These are phyloP conservation scores for Alviniconcha marisindica DNA, from an alignment of 1,140 invertebrate species.

Conservation along the genomic window DNA sequence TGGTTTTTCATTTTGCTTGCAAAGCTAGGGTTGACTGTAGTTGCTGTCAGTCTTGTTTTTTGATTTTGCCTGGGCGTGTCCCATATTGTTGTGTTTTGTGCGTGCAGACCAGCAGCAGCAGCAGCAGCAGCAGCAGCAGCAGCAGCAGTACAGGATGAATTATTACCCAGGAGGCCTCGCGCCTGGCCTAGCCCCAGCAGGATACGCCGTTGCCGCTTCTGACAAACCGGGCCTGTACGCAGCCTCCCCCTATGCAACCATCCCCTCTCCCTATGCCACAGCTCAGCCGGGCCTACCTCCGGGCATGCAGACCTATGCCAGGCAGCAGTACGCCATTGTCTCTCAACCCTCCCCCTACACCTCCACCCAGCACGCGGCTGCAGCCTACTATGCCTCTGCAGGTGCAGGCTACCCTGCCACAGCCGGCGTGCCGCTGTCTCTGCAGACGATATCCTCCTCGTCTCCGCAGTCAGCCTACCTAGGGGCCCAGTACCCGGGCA, in stretches of 20 bases:
- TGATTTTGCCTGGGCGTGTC: no score
- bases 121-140: neutral
- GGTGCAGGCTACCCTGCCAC: neutral
- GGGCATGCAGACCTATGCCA: constrained; percentile 33
- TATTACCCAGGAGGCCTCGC: constrained; percentile 29
- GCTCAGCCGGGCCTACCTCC: constrained; percentile 28
- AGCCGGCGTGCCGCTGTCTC: constrained; percentile 2
- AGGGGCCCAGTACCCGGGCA: constrained; percentile 27
- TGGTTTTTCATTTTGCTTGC: no score
- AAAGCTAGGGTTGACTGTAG: no score
- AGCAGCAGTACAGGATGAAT: constrained; percentile 37
- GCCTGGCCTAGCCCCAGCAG: constrained; percentile 21
- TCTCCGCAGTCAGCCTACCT: constrained; percentile 11
- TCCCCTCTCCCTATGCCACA: constrained; percentile 14
- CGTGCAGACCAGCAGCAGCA: no score
- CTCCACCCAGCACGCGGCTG: constrained; percentile 11
- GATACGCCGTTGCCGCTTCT: constrained; percentile 31
- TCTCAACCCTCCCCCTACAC: constrained; percentile 36
- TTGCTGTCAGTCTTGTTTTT: no score
- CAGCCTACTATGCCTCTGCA: constrained; percentile 20
- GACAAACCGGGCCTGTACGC: constrained; percentile 37
- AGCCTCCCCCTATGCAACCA: constrained; percentile 27
- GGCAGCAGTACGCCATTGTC: constrained; percentile 35
- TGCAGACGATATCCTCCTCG: constrained; percentile 22
- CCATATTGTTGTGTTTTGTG: no score